Evolutionary conservation across 2,888 invertebrate species (phyloP).

Genomic region (Zonitis immaculata): DNA sequence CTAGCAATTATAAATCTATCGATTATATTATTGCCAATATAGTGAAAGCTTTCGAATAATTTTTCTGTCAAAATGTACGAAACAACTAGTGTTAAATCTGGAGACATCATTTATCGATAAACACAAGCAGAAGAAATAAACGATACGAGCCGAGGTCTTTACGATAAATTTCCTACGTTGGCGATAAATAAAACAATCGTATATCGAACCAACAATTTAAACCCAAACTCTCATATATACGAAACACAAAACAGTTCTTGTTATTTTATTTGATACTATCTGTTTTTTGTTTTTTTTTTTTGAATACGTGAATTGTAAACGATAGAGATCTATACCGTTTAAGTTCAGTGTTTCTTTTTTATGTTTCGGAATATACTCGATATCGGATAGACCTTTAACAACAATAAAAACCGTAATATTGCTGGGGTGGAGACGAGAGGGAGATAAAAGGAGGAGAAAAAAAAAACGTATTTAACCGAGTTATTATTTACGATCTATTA

Average conservation of each 20-base stretch:
- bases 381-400: too few relatives aligned
- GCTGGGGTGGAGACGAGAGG: too few relatives aligned
- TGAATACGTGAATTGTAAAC: not conserved
- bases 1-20: too few relatives aligned
- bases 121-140: not conserved
- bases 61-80: not conserved
- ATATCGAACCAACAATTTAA: not conserved
- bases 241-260: not conserved
- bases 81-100: not conserved
- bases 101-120: not conserved
- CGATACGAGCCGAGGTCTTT: not conserved
- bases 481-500: slow-evolving; percentile 23
- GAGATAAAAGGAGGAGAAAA: not conserved
- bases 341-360: not conserved
- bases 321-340: not conserved
- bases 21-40: not conserved
- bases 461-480: slow-evolving; percentile 15
- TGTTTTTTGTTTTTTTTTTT: not conserved
- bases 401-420: too few relatives aligned
- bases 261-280: not conserved
- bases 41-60: not conserved
- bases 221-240: not conserved
- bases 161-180: not conserved
- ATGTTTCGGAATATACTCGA: not conserved
- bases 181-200: not conserved